A percentile compares a stretch with the other conserved stretches of the same genome.
Conservation (phyloP, 92 coral and sea anemone genomes). For the Isaurus tuberculatus region DNA sequence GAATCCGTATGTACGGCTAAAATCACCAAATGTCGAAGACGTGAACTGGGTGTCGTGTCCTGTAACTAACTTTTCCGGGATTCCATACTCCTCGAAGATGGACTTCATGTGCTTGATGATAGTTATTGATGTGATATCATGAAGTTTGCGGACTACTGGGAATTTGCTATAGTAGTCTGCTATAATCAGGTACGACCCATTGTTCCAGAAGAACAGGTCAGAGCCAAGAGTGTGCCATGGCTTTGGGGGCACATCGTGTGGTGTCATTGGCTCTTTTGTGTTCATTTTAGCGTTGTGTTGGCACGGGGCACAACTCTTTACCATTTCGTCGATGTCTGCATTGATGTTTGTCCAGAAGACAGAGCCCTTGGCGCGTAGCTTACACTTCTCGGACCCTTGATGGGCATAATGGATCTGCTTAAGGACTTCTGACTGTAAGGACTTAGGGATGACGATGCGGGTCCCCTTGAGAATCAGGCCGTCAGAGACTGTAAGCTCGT, state of each 20-base stretch:
- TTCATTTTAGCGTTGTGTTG: background rate
- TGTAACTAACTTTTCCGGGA: slow-evolving; percentile 26
- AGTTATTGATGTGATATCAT: background rate
- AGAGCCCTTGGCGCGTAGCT: background rate
- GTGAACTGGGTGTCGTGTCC: slow-evolving; percentile 41
- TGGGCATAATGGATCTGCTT: background rate
- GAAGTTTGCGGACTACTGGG: slow-evolving; percentile 15
- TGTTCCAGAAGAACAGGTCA: slow-evolving; percentile 36
- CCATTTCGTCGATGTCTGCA: background rate
- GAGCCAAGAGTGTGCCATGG: slow-evolving; percentile 44
- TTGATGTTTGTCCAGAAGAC: background rate
- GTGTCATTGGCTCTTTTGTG: background rate
- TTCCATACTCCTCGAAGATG: slow-evolving; percentile 28
- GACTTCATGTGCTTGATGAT: slow-evolving; percentile 11
- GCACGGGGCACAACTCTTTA: background rate
- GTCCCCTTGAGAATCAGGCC: background rate
- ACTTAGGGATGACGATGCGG: slow-evolving; percentile 1
- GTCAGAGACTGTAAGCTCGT: background rate
- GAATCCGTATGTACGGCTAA: slow-evolving; percentile 19
- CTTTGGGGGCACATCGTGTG: background rate
- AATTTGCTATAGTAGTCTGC: slow-evolving; percentile 34
- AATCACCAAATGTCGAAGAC: slow-evolving; percentile 10
- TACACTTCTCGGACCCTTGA: background rate
- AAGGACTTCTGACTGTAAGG: background rate
- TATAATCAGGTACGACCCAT: background rate